These are phyloP conservation scores for Stomorhina lunata DNA, from an alignment of 2,888 invertebrate species.

Conservation along the genomic window DNA sequence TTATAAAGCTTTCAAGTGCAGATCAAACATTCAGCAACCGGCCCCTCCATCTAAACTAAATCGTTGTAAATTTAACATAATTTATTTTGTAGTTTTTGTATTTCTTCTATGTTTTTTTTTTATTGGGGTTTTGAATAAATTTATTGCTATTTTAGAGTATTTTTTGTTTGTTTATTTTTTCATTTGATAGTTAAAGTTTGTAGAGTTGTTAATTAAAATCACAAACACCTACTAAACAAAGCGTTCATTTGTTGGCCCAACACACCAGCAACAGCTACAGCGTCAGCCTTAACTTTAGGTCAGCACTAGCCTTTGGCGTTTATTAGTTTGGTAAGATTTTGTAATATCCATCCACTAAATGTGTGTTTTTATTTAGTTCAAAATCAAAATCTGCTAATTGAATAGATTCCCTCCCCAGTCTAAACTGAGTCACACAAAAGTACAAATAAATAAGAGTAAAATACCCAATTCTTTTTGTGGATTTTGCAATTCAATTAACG, in stretches of 20 bases:
- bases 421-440: too few species aligned
- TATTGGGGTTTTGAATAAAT: background rate
- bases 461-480: too few species aligned
- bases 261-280: background rate
- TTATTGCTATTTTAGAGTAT: background rate
- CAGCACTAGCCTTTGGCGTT: slow-evolving; percentile 19
- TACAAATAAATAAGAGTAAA: too few species aligned
- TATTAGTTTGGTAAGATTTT: background rate
- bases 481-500: too few species aligned
- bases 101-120: background rate
- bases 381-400: background rate
- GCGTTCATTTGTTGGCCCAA: background rate
- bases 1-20: background rate
- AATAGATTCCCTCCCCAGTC: too few species aligned
- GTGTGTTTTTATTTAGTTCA: background rate
- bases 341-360: too few species aligned
- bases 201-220: slow-evolving; percentile 22
- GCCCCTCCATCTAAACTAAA: background rate
- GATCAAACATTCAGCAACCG: background rate
- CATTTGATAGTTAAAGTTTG: background rate
- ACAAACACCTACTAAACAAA: slow-evolving; percentile 16
- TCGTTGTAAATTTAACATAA: slow-evolving; percentile 11
- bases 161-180: slow-evolving; percentile 7
- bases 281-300: slow-evolving; percentile 24
- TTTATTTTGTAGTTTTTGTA: background rate